Conservation (phyloP, 2,888 invertebrate genomes). For the Malthinus flaveolus region DNA sequence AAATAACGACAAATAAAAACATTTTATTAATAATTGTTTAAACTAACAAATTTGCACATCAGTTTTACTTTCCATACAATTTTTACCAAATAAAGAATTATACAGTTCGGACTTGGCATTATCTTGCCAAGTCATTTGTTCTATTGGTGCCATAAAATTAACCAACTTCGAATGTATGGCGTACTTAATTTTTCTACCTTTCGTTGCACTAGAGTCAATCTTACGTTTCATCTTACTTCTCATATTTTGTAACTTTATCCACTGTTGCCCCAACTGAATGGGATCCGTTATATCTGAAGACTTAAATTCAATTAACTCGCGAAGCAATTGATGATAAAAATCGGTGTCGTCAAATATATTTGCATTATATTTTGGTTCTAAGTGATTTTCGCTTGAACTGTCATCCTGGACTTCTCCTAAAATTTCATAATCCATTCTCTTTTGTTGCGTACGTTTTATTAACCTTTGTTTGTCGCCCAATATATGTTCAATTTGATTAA, state of each 20-base stretch:
- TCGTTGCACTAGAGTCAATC: slow-evolving; percentile 91
- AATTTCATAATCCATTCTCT: slow-evolving; percentile 73
- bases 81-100: slow-evolving; percentile 77
- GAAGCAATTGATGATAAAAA: slow-evolving; percentile 91
- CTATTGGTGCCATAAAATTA: slow-evolving; percentile 86
- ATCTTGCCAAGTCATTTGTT: slow-evolving; percentile 72
- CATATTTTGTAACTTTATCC: slow-evolving; percentile 89
- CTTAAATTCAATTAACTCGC: slow-evolving; percentile 92
- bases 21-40: too few relatives aligned
- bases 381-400: slow-evolving; percentile 43
- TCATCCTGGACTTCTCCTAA: slow-evolving; percentile 56
- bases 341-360: slow-evolving; percentile 97
- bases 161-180: slow-evolving; percentile 83
- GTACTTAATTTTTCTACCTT: slow-evolving; percentile 89
- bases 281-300: slow-evolving; percentile 83
- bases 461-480: slow-evolving; percentile 77
- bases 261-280: slow-evolving; percentile 83
- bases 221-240: slow-evolving; percentile 90
- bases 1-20: too few relatives aligned
- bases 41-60: too few relatives aligned
- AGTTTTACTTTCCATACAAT: slow-evolving; percentile 4
- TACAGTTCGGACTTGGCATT: slow-evolving; percentile 80
- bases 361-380: slow-evolving; percentile 57
- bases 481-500: slow-evolving; percentile 85
- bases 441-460: slow-evolving; percentile 76